A percentile compares a stretch with the other conserved stretches of the same genome.
Evolutionary conservation across 2,113 vertebrate species (phyloP).

Genomic region (Rhynchomys soricoides): DNA sequence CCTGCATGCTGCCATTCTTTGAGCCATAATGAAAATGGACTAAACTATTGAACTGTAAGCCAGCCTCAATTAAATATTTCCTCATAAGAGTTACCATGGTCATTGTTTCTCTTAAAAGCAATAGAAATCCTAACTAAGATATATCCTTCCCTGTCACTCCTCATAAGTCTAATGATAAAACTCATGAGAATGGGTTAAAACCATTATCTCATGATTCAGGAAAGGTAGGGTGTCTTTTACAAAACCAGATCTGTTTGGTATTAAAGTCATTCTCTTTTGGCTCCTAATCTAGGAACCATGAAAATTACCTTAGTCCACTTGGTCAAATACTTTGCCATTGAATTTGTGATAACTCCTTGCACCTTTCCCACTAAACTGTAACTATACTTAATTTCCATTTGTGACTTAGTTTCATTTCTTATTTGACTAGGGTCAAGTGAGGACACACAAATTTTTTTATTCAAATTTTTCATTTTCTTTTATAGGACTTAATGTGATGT

Average conservation of each 20-base stretch:
- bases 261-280: rapidly evolving
- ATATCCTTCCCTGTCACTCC: not conserved
- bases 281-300: rapidly evolving
- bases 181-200: not conserved
- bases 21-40: no score
- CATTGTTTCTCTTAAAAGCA: no score
- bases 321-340: not conserved
- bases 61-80: no score
- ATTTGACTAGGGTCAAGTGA: not conserved
- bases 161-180: not conserved
- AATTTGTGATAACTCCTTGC: not conserved
- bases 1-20: not conserved
- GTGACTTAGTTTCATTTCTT: not conserved
- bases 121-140: no score
- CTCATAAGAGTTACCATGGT: no score
- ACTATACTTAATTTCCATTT: not conserved
- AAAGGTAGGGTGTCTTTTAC: no score
- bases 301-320: not conserved
- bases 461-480: not conserved
- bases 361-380: not conserved
- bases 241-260: not conserved
- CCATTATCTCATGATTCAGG: not conserved
- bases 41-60: no score
- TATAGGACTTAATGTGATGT: not conserved
- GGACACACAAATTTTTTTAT: not conserved